Evolutionary conservation across 1,140 invertebrate genomes (phyloP), one percentile per base, ranked within the genome.

Genomic region (Achatina immaculata): DNA sequence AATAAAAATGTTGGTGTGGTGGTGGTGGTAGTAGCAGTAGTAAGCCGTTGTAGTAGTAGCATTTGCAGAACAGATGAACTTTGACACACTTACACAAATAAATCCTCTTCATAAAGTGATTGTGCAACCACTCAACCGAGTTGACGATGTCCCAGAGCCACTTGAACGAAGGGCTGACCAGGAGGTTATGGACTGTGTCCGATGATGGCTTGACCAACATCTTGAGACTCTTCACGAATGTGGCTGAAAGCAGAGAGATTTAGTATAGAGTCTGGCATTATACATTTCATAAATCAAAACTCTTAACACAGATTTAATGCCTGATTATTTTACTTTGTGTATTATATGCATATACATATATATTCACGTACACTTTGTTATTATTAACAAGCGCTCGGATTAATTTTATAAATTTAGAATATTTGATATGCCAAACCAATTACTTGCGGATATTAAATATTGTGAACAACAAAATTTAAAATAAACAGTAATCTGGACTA

Each of bases 91-190:
- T 86, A 91, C 90, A 82, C 36, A 87, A 73, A 74, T 90, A 90
- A 31, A 91, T 84, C 55, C 83, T 83, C 65, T 86, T 89, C 88
- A 90, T 90, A 14, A 90, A 38, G 31, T 31, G 31, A 24, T 87
- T 79, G 19, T 84, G 83, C 11, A 90, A 62, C 38, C 86, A 87
- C 0, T 86, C 76, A 11, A 90, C 76, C 31, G 71, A 81, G 83
- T 91, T 90, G 34, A 91, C 55, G n/a, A 88, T 81, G 16, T 76
- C 80, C 89, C 89, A 91, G 1, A 91, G 58, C 89, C 88, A 89
- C 78, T 82, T 82, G 62, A 85, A 80, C 42, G 85, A 83, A 36
- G 86, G 78, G 4, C 83, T 77, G 6, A 88, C 88, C 55, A 90
- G 66, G 6, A 89, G 58, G 38, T 86, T 81, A 75, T 90, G 89